Conservation (phyloP, 2,797 vertebrate species). For the Taenioides sp. region DNA sequence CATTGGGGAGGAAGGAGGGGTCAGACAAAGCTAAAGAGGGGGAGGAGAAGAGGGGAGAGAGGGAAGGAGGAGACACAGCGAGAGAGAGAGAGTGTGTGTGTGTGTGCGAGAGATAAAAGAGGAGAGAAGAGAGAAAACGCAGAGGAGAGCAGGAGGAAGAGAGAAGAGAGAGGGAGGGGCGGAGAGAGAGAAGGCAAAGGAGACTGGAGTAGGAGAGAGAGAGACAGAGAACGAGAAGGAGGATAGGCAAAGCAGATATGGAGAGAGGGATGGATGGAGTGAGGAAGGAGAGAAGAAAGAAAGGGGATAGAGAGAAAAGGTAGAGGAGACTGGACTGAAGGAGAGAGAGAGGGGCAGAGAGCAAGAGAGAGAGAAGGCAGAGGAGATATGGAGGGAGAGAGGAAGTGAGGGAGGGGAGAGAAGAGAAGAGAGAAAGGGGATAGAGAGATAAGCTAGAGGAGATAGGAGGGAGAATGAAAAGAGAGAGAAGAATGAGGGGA, state of each 20-base stretch:
- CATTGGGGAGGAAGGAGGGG: too few species aligned
- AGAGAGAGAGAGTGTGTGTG: neutral
- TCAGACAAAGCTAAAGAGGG: too few species aligned
- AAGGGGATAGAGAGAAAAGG: too few species aligned
- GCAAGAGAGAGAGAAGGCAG: neutral
- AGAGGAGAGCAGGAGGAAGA: neutral
- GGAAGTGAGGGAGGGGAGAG: too few species aligned
- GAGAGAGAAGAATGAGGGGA: neutral
- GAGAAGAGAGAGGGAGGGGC: neutral
- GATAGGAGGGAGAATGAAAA: neutral
- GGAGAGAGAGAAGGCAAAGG: neutral
- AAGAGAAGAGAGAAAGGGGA: neutral
- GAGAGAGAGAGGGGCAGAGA: neutral
- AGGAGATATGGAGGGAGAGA: neutral
- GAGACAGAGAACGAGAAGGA: neutral
- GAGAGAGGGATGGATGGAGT: too few species aligned
- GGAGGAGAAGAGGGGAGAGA: too few species aligned
- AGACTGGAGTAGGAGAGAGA: neutral
- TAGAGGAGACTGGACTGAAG: too few species aligned
- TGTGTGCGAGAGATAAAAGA: neutral
- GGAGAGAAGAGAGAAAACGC: too few species aligned
- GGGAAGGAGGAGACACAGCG: neutral
- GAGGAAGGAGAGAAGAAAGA: neutral
- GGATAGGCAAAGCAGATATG: too few species aligned
- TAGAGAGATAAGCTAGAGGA: neutral